phyloP scores from a whole-genome alignment of 2,797 vertebrate species.

The Falco columbarius region DNA sequence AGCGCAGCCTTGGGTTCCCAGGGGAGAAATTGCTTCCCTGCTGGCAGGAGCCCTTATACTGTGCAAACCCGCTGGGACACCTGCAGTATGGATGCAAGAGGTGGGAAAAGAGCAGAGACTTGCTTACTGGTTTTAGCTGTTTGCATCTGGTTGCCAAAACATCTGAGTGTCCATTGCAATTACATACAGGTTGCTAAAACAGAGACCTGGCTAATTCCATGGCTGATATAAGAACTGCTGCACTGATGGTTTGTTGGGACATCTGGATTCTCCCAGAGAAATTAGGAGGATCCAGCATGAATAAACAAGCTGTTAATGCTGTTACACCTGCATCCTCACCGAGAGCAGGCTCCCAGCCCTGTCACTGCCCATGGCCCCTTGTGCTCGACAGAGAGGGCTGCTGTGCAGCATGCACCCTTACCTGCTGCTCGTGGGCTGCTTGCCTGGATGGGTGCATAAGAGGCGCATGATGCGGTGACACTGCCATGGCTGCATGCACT shows the following conservation, averaged over 20 bases:
- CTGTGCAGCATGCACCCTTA: not conserved
- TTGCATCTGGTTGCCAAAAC: conserved; percentile 4
- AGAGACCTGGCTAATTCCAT: not conserved
- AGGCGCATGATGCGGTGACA: not conserved
- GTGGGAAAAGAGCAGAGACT: not conserved
- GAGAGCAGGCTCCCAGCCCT: not conserved
- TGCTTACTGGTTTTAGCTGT: not conserved
- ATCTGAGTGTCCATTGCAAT: not conserved
- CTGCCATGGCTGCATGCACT: not conserved
- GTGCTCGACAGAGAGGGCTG: not conserved
- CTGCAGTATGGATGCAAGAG: not conserved
- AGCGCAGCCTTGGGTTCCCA: not conserved
- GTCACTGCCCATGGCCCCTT: not conserved
- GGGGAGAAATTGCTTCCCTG: not conserved
- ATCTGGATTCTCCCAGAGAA: not conserved
- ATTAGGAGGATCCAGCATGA: not conserved
- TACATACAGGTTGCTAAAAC: not conserved
- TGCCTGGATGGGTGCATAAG: not conserved
- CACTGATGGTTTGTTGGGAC: not conserved
- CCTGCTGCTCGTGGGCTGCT: not conserved
- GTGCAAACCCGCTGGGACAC: not conserved
- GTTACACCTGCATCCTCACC: not conserved
- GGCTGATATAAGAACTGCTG: not conserved
- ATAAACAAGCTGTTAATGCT: not conserved
- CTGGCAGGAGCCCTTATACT: not conserved